Percentiles rank a stretch among this genome's conserved stretches.
phyloP scores from a whole-genome alignment of 1,140 invertebrate genomes.

The Antheraea pernyi region DNA sequence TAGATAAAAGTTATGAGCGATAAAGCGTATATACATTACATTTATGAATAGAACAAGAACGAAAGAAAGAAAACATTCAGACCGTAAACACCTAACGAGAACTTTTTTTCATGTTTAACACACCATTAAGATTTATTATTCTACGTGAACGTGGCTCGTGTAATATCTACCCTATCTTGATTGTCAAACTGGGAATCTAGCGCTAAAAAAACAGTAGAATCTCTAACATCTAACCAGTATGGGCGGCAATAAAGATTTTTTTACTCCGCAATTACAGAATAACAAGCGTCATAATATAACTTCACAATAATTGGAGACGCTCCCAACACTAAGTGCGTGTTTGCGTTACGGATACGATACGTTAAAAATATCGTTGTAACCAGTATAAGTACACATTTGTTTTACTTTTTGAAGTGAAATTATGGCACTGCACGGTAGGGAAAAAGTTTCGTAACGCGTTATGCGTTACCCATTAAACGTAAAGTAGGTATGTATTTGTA shows the following conservation, averaged over 20 bases:
- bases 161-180: background rate
- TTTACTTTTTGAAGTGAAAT: too few species aligned
- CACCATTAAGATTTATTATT: background rate
- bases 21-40: background rate
- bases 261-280: constrained; percentile 26
- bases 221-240: constrained; percentile 19
- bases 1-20: background rate
- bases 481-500: too few species aligned
- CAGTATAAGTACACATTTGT: too few species aligned
- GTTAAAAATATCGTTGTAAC: background rate
- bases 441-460: too few species aligned
- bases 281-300: constrained; percentile 36
- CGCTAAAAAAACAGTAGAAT: constrained; percentile 10
- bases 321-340: constrained; percentile 43
- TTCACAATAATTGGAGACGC: constrained; percentile 54
- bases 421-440: too few species aligned
- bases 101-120: background rate
- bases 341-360: constrained; percentile 18
- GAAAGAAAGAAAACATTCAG: constrained; percentile 1
- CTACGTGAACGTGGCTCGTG: background rate
- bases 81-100: background rate
- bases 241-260: constrained; percentile 38
- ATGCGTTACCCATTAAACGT: too few species aligned
- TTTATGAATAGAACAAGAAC: background rate
- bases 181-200: background rate